phyloP scores from a whole-genome alignment of 1,140 invertebrate genomes.

The Zaprionus camerounensis region DNA sequence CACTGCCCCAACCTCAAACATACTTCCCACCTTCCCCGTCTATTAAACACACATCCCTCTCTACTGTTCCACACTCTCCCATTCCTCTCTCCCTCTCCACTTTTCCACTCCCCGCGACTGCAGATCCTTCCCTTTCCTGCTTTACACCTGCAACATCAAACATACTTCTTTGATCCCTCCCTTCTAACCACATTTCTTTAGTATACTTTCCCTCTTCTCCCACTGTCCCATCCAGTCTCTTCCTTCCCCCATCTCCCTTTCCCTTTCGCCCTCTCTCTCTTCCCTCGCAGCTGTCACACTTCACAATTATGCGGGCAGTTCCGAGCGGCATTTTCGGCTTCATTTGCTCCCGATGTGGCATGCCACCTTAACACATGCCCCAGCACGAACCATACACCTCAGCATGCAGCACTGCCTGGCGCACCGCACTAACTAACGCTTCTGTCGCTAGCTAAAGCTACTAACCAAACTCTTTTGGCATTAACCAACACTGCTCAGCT shows the following conservation, averaged over 20 bases:
- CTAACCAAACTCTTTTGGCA: constrained; percentile 22
- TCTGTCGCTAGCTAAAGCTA: constrained; percentile 34
- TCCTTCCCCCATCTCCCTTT: neutral
- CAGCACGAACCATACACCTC: neutral
- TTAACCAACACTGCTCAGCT: constrained; percentile 12
- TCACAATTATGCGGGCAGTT: constrained; percentile 26
- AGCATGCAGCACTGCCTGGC: constrained; percentile 14
- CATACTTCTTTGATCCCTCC: no score
- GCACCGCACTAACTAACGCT: constrained; percentile 21
- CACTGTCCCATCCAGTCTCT: no score
- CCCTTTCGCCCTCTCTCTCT: neutral
- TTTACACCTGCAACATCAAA: no score
- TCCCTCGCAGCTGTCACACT: neutral
- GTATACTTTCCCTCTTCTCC: neutral
- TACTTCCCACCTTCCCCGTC: no score
- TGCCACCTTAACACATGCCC: neutral
- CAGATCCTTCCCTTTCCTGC: no score
- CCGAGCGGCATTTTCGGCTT: constrained; percentile 28
- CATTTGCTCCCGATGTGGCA: neutral
- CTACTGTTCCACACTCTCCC: no score
- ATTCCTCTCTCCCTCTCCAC: no score
- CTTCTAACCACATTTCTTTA: no score
- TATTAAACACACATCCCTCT: no score
- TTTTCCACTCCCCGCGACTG: no score
- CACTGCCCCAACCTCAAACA: neutral